phyloP scores from a whole-genome alignment of 1,140 invertebrate genomes.

The Archivesica marissinica region DNA sequence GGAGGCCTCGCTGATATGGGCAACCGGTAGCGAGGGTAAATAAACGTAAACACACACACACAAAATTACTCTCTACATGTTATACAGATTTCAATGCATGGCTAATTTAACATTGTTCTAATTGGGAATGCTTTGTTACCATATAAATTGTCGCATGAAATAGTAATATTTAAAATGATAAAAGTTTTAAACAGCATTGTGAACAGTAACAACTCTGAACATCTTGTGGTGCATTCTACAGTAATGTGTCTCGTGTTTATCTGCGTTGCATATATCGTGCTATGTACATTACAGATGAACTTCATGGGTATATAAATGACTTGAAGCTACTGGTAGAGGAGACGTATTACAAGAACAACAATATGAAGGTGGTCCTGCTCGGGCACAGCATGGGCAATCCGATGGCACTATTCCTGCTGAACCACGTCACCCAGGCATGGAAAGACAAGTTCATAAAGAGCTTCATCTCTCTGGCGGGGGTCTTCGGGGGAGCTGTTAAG shows the following conservation, averaged over 20 bases:
- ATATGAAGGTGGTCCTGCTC: constrained; percentile 90
- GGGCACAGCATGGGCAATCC: constrained; percentile 97
- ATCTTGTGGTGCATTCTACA: too few relatives aligned
- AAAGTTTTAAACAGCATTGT: too few relatives aligned
- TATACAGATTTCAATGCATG: too few relatives aligned
- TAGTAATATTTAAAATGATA: too few relatives aligned
- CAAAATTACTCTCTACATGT: too few relatives aligned
- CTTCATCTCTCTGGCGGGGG: constrained; percentile 93
- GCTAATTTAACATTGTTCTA: too few relatives aligned
- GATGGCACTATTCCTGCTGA: constrained; percentile 94
- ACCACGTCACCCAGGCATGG: constrained; percentile 91
- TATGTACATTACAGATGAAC: constrained; percentile 91
- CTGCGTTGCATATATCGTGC: not conserved
- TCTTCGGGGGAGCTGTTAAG: constrained; percentile 98
- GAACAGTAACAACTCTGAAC: too few relatives aligned
- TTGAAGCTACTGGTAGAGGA: constrained; percentile 93
- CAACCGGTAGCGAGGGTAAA: too few relatives aligned
- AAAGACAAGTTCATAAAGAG: constrained; percentile 95
- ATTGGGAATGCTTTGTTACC: too few relatives aligned
- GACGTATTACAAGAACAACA: constrained; percentile 91
- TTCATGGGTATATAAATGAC: constrained; percentile 91
- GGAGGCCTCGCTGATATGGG: too few relatives aligned
- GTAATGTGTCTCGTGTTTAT: not conserved
- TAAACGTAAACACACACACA: too few relatives aligned
- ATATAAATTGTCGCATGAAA: too few relatives aligned